Evolutionary conservation across 2,797 vertebrate species (phyloP), one percentile per base, ranked within the genome.

Genomic region (Malacoraja senta): DNA sequence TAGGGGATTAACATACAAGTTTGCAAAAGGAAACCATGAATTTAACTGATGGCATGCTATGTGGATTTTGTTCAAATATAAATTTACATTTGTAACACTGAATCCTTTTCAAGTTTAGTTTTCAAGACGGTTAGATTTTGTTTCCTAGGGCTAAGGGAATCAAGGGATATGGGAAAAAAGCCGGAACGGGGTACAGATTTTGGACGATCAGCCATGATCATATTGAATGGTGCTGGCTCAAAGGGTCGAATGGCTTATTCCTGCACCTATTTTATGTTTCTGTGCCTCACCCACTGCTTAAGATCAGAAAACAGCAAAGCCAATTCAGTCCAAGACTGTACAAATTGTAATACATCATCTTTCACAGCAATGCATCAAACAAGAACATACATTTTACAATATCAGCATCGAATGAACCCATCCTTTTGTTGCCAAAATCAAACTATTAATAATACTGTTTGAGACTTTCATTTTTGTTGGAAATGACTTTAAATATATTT

Each of bases 371-470:
- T 74, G 24, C n/a, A 90, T 6, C 32, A 90, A 8, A 63, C n/a
- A 88, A 68, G 68, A 72, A 58, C 68, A 91, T 35, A 91, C 35
- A 76, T 92, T 72, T 92, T 74, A 76, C 38, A 92, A 92, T 76
- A 74, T 3, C 24, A 74, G 29, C 68, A 76, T 1, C 68, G 29
- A 74, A 74, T 65, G 13, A 88, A 58, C 44, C 38, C 17, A 29
- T 13, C 32, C 53, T 91, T 68, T 53, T 8, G 7, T 38, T 92
- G 90, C 10, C 71, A 92, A 76, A 58, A 74, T 71, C 90, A 92
- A 92, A 35, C 72, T 72, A 74, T 92, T 91, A 29, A 74, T 92
- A 92, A 92, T 76, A 92, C 90, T 92, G 90, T 91, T 91, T 4
- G 44, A 74, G 72, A 91, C 35, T 68, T 88, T 76, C 13, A 76